phyloP scores from a whole-genome alignment of 2,888 invertebrate genomes.

The Eledone cirrhosa region DNA sequence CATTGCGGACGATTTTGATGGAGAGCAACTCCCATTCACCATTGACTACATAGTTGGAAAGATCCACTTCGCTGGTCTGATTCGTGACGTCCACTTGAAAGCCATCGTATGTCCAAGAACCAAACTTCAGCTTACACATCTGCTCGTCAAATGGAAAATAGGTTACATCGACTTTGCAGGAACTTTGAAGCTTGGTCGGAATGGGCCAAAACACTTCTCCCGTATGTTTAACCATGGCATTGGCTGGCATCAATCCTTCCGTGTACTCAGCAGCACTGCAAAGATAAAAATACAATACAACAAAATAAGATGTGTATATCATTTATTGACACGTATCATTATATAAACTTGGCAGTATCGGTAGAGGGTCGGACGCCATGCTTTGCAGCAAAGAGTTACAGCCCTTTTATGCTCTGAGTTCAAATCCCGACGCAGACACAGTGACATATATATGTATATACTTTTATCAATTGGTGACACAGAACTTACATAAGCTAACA shows the following conservation, averaged over 20 bases:
- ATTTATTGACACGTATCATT: neutral
- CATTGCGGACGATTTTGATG: constrained; percentile 57
- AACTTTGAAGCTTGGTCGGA: constrained; percentile 71
- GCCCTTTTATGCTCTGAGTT: neutral
- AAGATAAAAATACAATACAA: neutral
- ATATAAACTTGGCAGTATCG: too few species aligned
- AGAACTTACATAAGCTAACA: too few species aligned
- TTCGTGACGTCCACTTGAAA: constrained; percentile 60
- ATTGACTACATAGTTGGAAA: constrained; percentile 62
- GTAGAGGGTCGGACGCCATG: too few species aligned
- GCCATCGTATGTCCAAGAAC: constrained; percentile 71
- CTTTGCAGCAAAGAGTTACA: neutral
- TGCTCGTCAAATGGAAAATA: constrained; percentile 73
- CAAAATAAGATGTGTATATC: neutral
- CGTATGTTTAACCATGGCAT: constrained; percentile 70
- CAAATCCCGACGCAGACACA: too few species aligned
- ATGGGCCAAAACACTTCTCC: constrained; percentile 73
- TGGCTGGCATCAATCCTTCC: constrained; percentile 70
- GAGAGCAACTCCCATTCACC: constrained; percentile 63
- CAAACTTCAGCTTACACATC: constrained; percentile 70
- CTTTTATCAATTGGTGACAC: too few species aligned
- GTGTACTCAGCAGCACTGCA: constrained; percentile 72
- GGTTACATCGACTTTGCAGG: constrained; percentile 71
- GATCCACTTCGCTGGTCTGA: constrained; percentile 51
- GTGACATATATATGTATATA: neutral